Conservation (phyloP, 2,888 invertebrate genomes). For the Athetis lepigone region DNA sequence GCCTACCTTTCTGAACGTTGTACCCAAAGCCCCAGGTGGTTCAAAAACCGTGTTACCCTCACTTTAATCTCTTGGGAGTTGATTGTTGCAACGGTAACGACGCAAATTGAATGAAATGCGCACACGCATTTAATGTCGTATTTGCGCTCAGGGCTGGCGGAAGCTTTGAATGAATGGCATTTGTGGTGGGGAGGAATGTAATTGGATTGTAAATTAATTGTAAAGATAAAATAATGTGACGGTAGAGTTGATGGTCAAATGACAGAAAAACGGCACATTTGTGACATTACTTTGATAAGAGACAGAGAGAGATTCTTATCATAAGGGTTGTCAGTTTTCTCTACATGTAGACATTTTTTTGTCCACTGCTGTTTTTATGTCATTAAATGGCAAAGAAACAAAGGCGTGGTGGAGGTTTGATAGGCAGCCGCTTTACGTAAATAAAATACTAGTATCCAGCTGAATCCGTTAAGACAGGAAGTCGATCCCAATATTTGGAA, state of each 20-base stretch:
- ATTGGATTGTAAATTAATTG: slow-evolving; percentile 20
- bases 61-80: slow-evolving; percentile 66
- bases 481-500: no score
- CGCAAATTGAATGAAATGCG: slow-evolving; percentile 65
- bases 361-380: no score
- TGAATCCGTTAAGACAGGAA: no score
- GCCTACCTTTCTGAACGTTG: slow-evolving; percentile 31
- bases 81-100: slow-evolving; percentile 65
- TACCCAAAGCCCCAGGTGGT: slow-evolving; percentile 52
- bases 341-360: no score
- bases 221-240: neutral
- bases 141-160: slow-evolving; percentile 45
- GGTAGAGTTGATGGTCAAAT: neutral
- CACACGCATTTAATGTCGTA: slow-evolving; percentile 56
- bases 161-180: slow-evolving; percentile 6
- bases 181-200: slow-evolving; percentile 1
- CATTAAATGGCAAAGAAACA: no score
- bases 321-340: neutral
- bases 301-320: no score
- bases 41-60: slow-evolving; percentile 67
- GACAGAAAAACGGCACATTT: slow-evolving; percentile 6
- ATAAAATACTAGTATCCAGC: no score
- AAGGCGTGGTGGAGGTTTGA: no score
- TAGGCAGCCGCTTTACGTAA: no score
- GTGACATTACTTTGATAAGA: no score